A percentile compares a stretch with the other conserved stretches of the same genome.
Evolutionary conservation across 2,888 invertebrate species (phyloP).

Genomic region (Chydorus sphaericus): DNA sequence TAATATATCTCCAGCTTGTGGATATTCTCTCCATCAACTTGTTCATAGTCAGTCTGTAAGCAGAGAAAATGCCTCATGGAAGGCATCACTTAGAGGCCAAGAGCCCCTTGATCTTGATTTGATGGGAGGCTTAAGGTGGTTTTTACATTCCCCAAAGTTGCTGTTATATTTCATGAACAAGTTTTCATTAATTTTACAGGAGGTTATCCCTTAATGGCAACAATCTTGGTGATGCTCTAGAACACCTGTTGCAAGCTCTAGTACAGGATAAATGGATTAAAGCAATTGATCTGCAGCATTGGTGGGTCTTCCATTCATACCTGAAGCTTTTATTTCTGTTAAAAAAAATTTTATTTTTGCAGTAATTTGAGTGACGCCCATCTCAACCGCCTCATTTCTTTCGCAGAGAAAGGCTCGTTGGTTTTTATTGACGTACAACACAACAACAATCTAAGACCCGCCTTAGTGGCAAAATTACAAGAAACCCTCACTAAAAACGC

Average conservation of each 20-base stretch:
- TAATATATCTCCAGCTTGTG: background rate
- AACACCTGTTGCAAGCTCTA: background rate
- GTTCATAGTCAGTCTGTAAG: background rate
- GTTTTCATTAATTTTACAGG: too few species aligned
- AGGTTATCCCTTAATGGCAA: slow-evolving; percentile 5
- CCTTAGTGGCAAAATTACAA: background rate
- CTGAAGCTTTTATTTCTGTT: background rate
- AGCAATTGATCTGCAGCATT: slow-evolving; percentile 6
- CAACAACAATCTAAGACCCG: background rate
- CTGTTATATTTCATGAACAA: too few species aligned
- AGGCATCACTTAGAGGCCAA: slow-evolving; percentile 5
- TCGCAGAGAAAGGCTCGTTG: background rate
- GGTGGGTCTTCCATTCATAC: background rate
- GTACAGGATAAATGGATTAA: slow-evolving; percentile 12
- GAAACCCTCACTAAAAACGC: background rate
- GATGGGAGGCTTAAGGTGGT: slow-evolving; percentile 12
- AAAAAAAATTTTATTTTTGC: background rate
- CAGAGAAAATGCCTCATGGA: slow-evolving; percentile 6
- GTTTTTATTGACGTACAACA: slow-evolving; percentile 3
- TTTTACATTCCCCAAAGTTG: too few species aligned
- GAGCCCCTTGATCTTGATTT: slow-evolving; percentile 4
- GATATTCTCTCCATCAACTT: background rate
- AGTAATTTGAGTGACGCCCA: background rate
- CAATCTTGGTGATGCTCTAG: background rate
- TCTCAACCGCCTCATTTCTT: background rate